phyloP scores from a whole-genome alignment of 2,113 vertebrate genomes.

The Dasyurus viverrinus region DNA sequence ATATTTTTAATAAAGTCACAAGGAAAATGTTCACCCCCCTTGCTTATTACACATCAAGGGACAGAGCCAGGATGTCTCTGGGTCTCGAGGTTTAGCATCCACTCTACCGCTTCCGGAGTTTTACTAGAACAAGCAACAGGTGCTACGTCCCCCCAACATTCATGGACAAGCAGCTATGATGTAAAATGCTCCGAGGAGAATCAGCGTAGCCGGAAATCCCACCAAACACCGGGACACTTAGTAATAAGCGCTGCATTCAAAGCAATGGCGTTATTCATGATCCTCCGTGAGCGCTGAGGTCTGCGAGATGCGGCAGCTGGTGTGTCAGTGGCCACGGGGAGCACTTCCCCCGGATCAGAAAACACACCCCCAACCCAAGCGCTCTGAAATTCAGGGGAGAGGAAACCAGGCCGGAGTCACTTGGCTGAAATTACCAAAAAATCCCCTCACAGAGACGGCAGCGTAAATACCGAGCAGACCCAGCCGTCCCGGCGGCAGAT shows the following conservation, averaged over 20 bases:
- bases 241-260: conserved; percentile 59
- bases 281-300: conserved; percentile 49
- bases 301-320: not conserved
- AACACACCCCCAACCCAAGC: not conserved
- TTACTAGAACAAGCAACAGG: conserved; percentile 32
- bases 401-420: conserved; percentile 6
- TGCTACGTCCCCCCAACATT: conserved; percentile 54
- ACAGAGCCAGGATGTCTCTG: conserved; percentile 64
- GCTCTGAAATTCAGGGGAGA: not conserved
- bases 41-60: conserved; percentile 76
- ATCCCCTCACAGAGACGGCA: conserved; percentile 6
- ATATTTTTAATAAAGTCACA: conserved; percentile 80
- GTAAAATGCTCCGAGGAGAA: conserved; percentile 59
- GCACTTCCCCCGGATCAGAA: not conserved
- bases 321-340: conserved; percentile 32
- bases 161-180: conserved; percentile 53
- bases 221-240: conserved; percentile 70
- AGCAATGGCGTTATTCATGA: conserved; percentile 59
- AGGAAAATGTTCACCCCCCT: conserved; percentile 80
- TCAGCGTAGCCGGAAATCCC: conserved; percentile 53
- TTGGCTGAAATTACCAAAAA: conserved; percentile 30
- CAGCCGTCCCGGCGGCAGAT: conserved; percentile 33
- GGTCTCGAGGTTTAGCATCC: conserved; percentile 79
- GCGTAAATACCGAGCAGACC: conserved; percentile 41
- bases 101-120: conserved; percentile 75